Base-by-base conservation (phyloP, 2,888 invertebrate genomes). In the Drosophila monieri region DNA sequence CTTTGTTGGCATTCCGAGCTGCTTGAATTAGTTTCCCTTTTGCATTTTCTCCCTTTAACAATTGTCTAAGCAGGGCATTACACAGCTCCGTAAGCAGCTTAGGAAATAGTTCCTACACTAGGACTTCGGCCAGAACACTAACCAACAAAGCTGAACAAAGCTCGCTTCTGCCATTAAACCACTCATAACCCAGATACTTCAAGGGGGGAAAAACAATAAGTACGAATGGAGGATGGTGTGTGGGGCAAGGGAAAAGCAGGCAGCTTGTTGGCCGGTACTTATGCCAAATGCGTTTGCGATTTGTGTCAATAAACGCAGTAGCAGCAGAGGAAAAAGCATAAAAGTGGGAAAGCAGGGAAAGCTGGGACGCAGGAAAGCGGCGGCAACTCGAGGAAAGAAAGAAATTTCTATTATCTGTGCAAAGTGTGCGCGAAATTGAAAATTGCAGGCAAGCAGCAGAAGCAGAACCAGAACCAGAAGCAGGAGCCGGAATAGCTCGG, bases 351-450 rank as follows among this genome's bases (percentile, higher is more conserved):
- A 27, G 37, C 47, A 39, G 46, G 9, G 15, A 39, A 39, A 27
- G 58, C 59, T 5, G 14, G 51, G 21, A 41, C 37, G 35, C n/a
- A 18, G 25, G 25, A 47, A 51, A 46, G 46, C 35, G 46, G 44
- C 32, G 15, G 39, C 51, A 44, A 49, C 52, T 53, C 56, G 18
- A 47, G 52, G 49, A 60, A 62, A 71, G 78, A 86, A 84, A 86
- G 86, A 84, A 81, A 80, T 85, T 85, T 83, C 85, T 85, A 85
- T 85, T 85, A 85, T 87, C 87, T 86, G 85, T 77, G 88, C 85
- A 87, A 85, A 84, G 85, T 87, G 84, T 84, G 88, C 88, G 85
- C 84, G 85, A 87, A 85, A 85, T 85, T 85, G 84, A 85, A 85
- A 85, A 85, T 83, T 83, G 88, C 78, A 68, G 72, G 61, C 77